Evolutionary conservation across 2,888 invertebrate genomes (phyloP).

Genomic region (Apamea crenata): DNA sequence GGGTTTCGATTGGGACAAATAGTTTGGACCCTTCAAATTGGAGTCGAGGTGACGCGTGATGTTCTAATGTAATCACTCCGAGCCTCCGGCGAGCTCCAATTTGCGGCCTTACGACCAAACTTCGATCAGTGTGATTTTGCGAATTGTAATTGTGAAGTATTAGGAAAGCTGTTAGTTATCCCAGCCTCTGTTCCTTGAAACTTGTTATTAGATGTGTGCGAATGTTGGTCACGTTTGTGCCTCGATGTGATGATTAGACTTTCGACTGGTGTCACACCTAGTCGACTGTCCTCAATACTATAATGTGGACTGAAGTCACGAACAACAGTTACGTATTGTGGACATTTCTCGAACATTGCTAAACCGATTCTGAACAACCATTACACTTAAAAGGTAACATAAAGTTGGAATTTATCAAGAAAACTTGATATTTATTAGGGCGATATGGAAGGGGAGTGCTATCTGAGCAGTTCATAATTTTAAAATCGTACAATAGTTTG

Average conservation of each 20-base stretch:
- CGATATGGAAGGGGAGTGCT: slow-evolving; percentile 51
- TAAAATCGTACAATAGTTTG: slow-evolving; percentile 68
- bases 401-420: slow-evolving; percentile 61
- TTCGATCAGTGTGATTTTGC: slow-evolving; percentile 63
- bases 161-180: slow-evolving; percentile 17
- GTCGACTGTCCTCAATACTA: slow-evolving; percentile 40
- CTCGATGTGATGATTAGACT: slow-evolving; percentile 35
- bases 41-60: slow-evolving; percentile 72
- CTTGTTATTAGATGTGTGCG: slow-evolving; percentile 7
- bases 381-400: slow-evolving; percentile 58
- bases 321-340: slow-evolving; percentile 37
- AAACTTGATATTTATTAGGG: slow-evolving; percentile 62
- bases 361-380: slow-evolving; percentile 48
- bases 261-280: slow-evolving; percentile 25
- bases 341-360: slow-evolving; percentile 47
- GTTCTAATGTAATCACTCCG: slow-evolving; percentile 71
- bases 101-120: slow-evolving; percentile 63
- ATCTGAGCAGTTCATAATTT: slow-evolving; percentile 62
- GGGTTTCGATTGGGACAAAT: slow-evolving; percentile 73
- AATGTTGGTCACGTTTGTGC: slow-evolving; percentile 37
- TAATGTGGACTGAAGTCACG: slow-evolving; percentile 53
- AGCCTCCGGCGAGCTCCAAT: slow-evolving; percentile 49
- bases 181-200: slow-evolving; percentile 7
- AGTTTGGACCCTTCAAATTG: slow-evolving; percentile 71
- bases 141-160: slow-evolving; percentile 62